Percentiles rank a stretch among this genome's conserved stretches.
Evolutionary conservation across 2,113 vertebrate genomes (phyloP).

Genomic region (Psephotus haematonotus): DNA sequence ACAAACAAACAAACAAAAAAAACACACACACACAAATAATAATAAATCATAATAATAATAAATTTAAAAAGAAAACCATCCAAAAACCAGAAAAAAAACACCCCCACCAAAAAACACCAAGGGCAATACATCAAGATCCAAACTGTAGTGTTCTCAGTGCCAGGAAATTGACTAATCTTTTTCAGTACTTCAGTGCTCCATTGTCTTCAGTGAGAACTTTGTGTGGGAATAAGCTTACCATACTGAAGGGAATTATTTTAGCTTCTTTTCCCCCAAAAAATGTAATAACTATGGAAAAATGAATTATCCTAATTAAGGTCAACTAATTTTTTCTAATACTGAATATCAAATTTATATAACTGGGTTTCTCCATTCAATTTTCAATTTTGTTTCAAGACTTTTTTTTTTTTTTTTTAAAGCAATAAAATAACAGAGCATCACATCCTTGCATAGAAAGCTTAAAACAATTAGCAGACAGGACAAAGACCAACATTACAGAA

Average conservation of each 20-base stretch:
- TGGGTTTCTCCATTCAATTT: not conserved
- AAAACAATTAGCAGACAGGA: constrained; percentile 27
- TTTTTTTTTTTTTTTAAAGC: not conserved
- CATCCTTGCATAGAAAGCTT: constrained; percentile 34
- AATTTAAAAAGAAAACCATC: not conserved
- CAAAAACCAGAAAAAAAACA: not conserved
- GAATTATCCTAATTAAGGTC: constrained; percentile 16
- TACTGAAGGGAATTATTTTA: not conserved
- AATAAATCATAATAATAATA: no score
- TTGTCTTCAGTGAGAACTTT: not conserved
- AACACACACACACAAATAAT: no score
- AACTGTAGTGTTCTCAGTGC: not conserved
- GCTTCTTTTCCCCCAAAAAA: not conserved
- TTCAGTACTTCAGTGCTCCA: not conserved
- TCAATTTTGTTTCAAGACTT: not conserved
- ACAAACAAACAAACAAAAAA: no score
- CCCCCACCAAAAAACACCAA: not conserved
- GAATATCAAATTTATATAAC: not conserved
- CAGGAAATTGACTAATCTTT: not conserved
- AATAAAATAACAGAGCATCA: not conserved
- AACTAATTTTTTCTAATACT: not conserved
- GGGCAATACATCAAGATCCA: not conserved
- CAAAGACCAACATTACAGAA: constrained; percentile 50
- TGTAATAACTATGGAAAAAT: not conserved
- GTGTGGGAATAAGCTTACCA: not conserved